Evolutionary conservation across 2,797 vertebrate genomes (phyloP), one percentile per base, ranked within the genome.

Genomic region (Anguilla marmorata): DNA sequence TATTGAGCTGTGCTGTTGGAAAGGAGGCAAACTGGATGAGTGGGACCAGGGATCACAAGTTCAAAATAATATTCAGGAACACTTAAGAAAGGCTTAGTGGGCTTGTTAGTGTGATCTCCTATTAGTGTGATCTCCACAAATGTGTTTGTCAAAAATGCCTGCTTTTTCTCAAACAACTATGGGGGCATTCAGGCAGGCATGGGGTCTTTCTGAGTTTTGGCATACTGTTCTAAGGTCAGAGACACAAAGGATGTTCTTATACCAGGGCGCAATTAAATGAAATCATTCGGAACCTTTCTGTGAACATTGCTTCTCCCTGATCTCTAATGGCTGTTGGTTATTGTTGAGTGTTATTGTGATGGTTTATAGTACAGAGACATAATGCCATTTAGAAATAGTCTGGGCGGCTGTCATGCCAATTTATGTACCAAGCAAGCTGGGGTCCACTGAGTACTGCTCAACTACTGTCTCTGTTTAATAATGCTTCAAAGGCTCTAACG

Each of bases 21-120:
- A 48, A 45, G 85, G n/a, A 48, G 85, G 60, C 74, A 86, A 89
- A 89, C 48, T 14, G 58, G 19, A 86, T 66, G 72, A 86, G 88
- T 63, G 74, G 87, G 33, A 37, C 52, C 69, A 60, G 48, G 74
- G 74, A 84, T 69, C 87, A 85, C 60, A 45, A 30, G 41, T 14
- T 45, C 45, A 56, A 16, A 11, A 52, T 74, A 41, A 69, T 79
- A 27, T n/a, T n/a, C 83, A 58, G 33, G 52, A 27, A 33, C 79
- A 52, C 86, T 80, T 50, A 19, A 84, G 85, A 52, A 52, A 48
- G 37, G 48, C 74, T 52, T 58, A 5, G 1, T 41, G 5, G 41
- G 41, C 16, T 5, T 21, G 0, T 6, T 45, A 45, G 41, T 45
- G 41, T 45, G 41, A 45, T 45, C 41, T 14, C 45, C 82, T 52